phyloP scores from a whole-genome alignment of 1,140 invertebrate species.

The Atta colombica region DNA sequence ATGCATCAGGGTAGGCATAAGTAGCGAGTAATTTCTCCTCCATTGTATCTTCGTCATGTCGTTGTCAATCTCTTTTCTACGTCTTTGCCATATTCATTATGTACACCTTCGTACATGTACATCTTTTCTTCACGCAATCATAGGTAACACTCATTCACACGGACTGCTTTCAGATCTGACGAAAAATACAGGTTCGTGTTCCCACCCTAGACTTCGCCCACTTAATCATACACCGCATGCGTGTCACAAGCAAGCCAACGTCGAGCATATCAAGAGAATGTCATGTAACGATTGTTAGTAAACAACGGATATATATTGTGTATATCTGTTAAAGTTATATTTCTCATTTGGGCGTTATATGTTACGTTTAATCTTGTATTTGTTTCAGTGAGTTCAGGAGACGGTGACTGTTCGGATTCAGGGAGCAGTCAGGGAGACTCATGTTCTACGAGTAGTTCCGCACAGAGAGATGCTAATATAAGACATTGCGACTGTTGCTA shows the following conservation, averaged over 20 bases:
- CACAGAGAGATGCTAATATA: slow-evolving; percentile 86
- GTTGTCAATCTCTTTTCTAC: slow-evolving; percentile 3
- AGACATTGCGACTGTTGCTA: slow-evolving; percentile 91
- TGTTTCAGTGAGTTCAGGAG: slow-evolving; percentile 80
- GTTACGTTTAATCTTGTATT: slow-evolving; percentile 21
- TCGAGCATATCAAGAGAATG: slow-evolving; percentile 86
- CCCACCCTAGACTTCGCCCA: slow-evolving; percentile 77
- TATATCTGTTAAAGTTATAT: neutral
- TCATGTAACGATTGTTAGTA: slow-evolving; percentile 86
- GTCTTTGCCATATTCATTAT: neutral
- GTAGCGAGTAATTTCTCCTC: slow-evolving; percentile 41
- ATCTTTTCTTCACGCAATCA: slow-evolving; percentile 25
- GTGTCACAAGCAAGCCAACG: slow-evolving; percentile 85
- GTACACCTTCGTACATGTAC: neutral
- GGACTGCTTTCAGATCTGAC: slow-evolving; percentile 76
- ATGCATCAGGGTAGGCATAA: slow-evolving; percentile 78
- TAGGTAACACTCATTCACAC: slow-evolving; percentile 80
- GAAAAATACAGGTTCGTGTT: slow-evolving; percentile 75
- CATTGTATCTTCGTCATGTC: neutral
- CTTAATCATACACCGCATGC: slow-evolving; percentile 81
- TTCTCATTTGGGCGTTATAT: neutral
- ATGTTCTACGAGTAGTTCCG: slow-evolving; percentile 87
- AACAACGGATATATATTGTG: neutral
- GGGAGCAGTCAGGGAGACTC: slow-evolving; percentile 87
- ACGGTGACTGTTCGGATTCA: slow-evolving; percentile 85